These are phyloP conservation scores for Cyprinus carpio DNA, from an alignment of 2,113 vertebrate species.

Conservation along the genomic window DNA sequence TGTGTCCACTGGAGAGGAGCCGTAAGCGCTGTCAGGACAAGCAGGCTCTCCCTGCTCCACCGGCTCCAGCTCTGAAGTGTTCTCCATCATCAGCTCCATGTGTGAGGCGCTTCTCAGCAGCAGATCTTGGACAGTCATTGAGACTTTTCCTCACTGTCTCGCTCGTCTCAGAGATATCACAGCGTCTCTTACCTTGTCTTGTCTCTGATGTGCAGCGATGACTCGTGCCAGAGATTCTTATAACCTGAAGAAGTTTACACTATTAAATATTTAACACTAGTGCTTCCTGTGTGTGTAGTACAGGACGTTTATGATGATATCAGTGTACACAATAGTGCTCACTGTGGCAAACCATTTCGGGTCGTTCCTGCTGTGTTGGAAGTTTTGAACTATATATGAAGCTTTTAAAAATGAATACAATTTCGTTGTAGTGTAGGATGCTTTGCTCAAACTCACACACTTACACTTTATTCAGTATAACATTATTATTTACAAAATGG, in stretches of 20 bases:
- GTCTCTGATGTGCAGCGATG: background rate
- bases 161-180: background rate
- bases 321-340: background rate
- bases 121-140: slow-evolving; percentile 6
- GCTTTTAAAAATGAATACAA: background rate
- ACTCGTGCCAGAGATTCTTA: background rate
- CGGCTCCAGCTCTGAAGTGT: slow-evolving; percentile 28
- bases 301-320: background rate
- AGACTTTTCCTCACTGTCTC: background rate
- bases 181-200: background rate
- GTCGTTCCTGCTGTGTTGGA: background rate
- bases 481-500: background rate
- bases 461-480: background rate
- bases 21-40: slow-evolving; percentile 61
- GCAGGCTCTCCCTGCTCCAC: slow-evolving; percentile 43
- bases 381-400: background rate
- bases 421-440: background rate
- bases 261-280: slow-evolving; percentile 1
- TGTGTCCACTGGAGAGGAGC: slow-evolving; percentile 60
- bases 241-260: background rate
- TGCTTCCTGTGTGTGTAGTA: background rate
- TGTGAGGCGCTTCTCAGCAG: background rate
- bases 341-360: background rate
- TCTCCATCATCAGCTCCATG: slow-evolving; percentile 50
- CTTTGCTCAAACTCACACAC: background rate